These are phyloP conservation scores for Melanaphis sacchari DNA, from an alignment of 1,140 invertebrate genomes.

Conservation along the genomic window DNA sequence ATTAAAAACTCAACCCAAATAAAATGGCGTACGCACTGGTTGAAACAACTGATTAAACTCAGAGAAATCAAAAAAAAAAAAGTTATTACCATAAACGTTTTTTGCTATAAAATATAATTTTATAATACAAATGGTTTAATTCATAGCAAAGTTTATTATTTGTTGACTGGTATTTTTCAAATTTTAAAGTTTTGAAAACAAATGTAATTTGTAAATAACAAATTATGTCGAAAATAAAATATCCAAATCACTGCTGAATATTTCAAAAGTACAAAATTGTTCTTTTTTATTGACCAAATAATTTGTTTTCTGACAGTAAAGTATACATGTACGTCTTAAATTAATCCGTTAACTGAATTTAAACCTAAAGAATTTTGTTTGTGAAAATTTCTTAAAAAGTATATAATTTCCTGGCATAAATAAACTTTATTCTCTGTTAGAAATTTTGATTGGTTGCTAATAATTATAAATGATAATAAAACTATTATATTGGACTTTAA, in stretches of 20 bases:
- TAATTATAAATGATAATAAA: neutral
- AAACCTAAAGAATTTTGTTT: neutral
- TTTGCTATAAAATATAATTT: neutral
- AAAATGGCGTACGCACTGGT: too few species aligned
- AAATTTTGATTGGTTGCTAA: too few species aligned
- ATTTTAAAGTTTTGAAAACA: neutral
- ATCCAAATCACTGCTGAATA: neutral
- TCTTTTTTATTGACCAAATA: neutral
- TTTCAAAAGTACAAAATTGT: neutral
- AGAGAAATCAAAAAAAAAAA: too few species aligned
- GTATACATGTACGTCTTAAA: neutral
- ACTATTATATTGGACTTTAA: neutral
- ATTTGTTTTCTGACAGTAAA: neutral
- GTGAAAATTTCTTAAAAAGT: neutral
- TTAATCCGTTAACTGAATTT: neutral
- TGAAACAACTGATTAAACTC: too few species aligned
- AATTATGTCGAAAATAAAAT: neutral
- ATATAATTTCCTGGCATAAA: neutral
- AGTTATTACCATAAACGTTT: too few species aligned
- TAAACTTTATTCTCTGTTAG: neutral
- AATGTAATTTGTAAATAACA: neutral
- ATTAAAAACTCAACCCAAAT: too few species aligned
- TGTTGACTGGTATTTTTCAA: neutral
- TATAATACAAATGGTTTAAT: neutral
- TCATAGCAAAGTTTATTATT: neutral